Conservation (phyloP, 2,113 vertebrate genomes). For the Megaleporinus macrocephalus region DNA sequence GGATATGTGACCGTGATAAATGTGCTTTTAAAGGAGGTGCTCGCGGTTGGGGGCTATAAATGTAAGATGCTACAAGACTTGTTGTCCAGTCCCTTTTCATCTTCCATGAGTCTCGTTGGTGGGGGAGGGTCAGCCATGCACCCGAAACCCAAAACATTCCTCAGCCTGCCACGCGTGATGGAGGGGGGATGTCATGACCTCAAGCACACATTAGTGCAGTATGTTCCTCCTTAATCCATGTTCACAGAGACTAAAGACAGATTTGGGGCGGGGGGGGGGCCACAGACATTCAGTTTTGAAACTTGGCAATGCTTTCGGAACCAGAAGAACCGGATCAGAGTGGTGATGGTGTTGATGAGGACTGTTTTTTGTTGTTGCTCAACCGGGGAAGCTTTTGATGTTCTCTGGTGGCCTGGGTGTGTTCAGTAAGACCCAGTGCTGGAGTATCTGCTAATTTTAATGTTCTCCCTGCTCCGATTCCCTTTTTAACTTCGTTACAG, state of each 20-base stretch:
- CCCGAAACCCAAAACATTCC: slow-evolving; percentile 58
- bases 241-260: slow-evolving; percentile 26
- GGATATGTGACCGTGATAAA: slow-evolving; percentile 19
- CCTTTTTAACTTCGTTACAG: slow-evolving; percentile 11
- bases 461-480: slow-evolving; percentile 13
- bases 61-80: slow-evolving; percentile 13
- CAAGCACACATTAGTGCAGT: slow-evolving; percentile 24
- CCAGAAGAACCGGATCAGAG: slow-evolving; percentile 2
- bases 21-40: slow-evolving; percentile 19
- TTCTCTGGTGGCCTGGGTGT: slow-evolving; percentile 27
- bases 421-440: slow-evolving; percentile 9
- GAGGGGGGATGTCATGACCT: slow-evolving; percentile 15
- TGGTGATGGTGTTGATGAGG: background rate
- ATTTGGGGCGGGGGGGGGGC: background rate
- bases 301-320: background rate
- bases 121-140: slow-evolving; percentile 8
- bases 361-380: slow-evolving; percentile 2
- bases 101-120: slow-evolving; percentile 33
- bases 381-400: background rate
- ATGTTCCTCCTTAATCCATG: slow-evolving; percentile 34
- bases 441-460: slow-evolving; percentile 13
- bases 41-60: slow-evolving; percentile 14
- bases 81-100: slow-evolving; percentile 16
- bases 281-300: background rate
- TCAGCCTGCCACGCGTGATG: slow-evolving; percentile 45